Evolutionary conservation across 2,888 invertebrate species (phyloP), one percentile per base, ranked within the genome.

Genomic region (Pheosia tremula): DNA sequence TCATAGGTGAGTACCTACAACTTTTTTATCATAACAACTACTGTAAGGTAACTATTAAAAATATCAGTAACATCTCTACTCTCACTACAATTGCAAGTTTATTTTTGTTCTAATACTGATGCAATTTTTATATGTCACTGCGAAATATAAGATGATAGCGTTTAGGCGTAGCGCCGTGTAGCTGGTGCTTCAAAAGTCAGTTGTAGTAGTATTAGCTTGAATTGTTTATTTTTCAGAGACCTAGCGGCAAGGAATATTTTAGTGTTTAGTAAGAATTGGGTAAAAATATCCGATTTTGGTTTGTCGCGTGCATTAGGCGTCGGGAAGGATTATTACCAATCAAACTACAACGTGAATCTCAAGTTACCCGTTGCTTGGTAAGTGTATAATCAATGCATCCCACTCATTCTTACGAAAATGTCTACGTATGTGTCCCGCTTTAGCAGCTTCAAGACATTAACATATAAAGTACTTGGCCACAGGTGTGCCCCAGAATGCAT

Each of bases 401-500:
- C 43, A 4, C 9, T 43, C 43, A 4, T 43, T 9, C 10, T 43
- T 3, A 2, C 9, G 1, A 43, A 9, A 43, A 39, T 7, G 24
- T 24, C 24, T 24, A 24, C 2, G 24, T 24, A 24, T 24, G 24
- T 24, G 24, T 24, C 24, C 24, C 24, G 2, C 24, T 24, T 24
- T 1, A 24, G 24, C 24, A 24, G 24, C 24, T 24, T 24, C 24
- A 24, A 24, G 24, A 24, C 24, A 24, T 24, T 24, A 24, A 24
- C 10, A 9, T 39, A 7, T 39, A 39, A 6, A 39, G 5, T 6
- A 9, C 8, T 9, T 43, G 43, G 8, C 8, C 3, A 39, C 66
- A 97, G 97, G 97, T 99, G 99, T 94, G 99, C 99, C 0, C 99
- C 99, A 0, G 99, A 99, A 90, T 98, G 98, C 85, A 99, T 99